Percentiles rank a stretch among this genome's conserved stretches.
Evolutionary conservation across 1,140 invertebrate genomes (phyloP).

Genomic region (Dendrolimus punctatus): DNA sequence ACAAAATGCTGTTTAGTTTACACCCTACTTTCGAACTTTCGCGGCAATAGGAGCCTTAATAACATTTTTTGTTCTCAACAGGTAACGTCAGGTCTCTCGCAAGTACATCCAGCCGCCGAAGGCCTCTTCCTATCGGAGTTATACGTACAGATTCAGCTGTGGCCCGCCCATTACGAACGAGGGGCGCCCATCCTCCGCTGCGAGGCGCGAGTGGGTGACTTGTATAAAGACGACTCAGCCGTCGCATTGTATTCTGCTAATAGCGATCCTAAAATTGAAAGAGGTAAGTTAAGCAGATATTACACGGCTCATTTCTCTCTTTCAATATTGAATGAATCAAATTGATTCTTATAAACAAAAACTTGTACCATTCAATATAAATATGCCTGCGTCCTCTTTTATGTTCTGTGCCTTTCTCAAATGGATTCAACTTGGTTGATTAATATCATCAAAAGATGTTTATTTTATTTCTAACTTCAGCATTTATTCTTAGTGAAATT

Average conservation of each 20-base stretch:
- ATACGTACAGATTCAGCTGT: constrained; percentile 51
- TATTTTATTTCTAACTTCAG: no score
- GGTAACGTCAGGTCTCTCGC: constrained; percentile 44
- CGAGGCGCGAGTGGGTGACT: constrained; percentile 46
- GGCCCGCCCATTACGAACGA: constrained; percentile 58
- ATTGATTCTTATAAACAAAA: no score
- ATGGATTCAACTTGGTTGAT: no score
- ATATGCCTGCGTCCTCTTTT: no score
- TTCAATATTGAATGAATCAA: no score
- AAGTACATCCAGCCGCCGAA: constrained; percentile 40
- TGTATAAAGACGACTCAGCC: constrained; percentile 53
- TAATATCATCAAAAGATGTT: no score
- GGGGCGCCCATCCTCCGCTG: constrained; percentile 60
- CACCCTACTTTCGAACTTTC: no score
- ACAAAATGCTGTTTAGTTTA: no score
- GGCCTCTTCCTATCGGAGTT: constrained; percentile 46
- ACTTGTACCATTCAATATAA: no score
- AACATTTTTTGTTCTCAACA: constrained; percentile 12
- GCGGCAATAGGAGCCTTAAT: not conserved
- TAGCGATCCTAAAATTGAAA: constrained; percentile 61
- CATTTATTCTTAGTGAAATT: no score
- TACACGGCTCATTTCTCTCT: no score
- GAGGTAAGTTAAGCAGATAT: constrained; percentile 32
- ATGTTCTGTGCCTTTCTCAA: no score
- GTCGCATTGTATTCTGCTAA: constrained; percentile 56